Percentiles rank a stretch among this genome's conserved stretches.
Conservation (phyloP, 2,113 vertebrate species). For the Ardeotis arabs region DNA sequence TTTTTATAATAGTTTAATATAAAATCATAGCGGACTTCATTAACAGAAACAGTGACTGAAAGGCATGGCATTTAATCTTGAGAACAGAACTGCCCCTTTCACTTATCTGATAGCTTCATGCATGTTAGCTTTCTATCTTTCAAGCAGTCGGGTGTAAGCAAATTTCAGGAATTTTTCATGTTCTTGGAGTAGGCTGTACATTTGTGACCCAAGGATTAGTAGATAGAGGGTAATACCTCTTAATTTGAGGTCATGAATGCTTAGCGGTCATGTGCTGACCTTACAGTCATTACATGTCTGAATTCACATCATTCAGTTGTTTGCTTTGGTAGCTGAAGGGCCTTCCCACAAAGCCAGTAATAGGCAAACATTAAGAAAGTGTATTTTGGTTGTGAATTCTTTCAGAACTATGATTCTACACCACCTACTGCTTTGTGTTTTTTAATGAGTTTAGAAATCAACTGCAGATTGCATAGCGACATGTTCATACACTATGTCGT, state of each 20-base stretch:
- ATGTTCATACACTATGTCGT: fast-evolving
- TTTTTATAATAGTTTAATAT: background rate
- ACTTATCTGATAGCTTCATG: conserved; percentile 33
- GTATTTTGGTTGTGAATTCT: background rate
- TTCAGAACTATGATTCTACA: background rate
- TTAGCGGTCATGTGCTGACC: conserved; percentile 44
- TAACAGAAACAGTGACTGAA: background rate
- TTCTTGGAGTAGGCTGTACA: conserved; percentile 50
- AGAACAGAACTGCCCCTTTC: conserved; percentile 2
- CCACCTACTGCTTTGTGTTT: background rate
- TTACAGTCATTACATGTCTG: conserved; percentile 57
- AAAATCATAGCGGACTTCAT: background rate
- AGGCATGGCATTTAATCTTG: background rate
- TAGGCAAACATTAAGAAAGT: background rate
- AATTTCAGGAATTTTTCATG: conserved; percentile 66
- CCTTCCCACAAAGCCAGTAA: conserved; percentile 24
- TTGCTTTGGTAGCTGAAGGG: conserved; percentile 23
- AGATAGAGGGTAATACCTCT: conserved; percentile 62
- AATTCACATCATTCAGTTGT: conserved; percentile 53
- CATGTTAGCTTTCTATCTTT: conserved; percentile 49
- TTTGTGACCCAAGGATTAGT: conserved; percentile 65
- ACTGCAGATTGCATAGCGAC: background rate
- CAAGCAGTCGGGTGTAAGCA: conserved; percentile 60
- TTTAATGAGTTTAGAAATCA: background rate
- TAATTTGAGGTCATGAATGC: conserved; percentile 65